phyloP scores from a whole-genome alignment of 1,140 invertebrate species.

The Cataglyphis hispanica region DNA sequence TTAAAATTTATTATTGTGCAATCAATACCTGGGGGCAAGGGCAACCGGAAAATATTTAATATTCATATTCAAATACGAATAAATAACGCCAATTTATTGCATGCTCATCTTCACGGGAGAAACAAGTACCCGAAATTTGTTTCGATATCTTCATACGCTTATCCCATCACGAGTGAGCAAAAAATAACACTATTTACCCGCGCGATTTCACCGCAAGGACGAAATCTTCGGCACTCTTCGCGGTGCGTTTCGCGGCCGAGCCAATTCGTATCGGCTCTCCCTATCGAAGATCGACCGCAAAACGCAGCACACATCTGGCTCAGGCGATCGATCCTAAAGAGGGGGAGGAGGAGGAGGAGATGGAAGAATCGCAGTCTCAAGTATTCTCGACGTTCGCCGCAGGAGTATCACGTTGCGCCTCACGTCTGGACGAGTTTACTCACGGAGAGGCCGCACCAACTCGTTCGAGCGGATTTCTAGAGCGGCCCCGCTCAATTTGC shows the following conservation, averaged over 20 bases:
- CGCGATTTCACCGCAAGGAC: constrained; percentile 53
- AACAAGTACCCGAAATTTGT: not conserved
- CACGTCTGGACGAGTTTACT: constrained; percentile 82
- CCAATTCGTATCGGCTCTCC: constrained; percentile 22
- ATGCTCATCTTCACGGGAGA: not conserved
- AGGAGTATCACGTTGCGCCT: constrained; percentile 84
- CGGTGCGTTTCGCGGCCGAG: constrained; percentile 39
- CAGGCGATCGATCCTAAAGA: not conserved
- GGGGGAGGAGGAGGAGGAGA: not conserved
- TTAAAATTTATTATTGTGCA: not conserved
- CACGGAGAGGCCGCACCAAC: constrained; percentile 61
- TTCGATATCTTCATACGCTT: constrained; percentile 23
- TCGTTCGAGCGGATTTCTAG: constrained; percentile 75
- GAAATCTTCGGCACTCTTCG: constrained; percentile 46
- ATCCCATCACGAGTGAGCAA: constrained; percentile 27
- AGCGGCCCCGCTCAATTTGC: constrained; percentile 82
- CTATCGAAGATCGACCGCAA: constrained; percentile 43
- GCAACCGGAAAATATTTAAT: not conserved
- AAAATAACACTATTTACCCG: constrained; percentile 38
- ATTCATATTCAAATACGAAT: not conserved
- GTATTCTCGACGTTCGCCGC: constrained; percentile 72
- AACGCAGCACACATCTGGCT: constrained; percentile 41
- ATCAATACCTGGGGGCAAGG: not conserved
- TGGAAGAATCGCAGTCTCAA: constrained; percentile 31
- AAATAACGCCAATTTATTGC: constrained; percentile 22